Evolutionary conservation across 2,888 invertebrate genomes (phyloP).

Genomic region (Rhagophthalmus giganteus): DNA sequence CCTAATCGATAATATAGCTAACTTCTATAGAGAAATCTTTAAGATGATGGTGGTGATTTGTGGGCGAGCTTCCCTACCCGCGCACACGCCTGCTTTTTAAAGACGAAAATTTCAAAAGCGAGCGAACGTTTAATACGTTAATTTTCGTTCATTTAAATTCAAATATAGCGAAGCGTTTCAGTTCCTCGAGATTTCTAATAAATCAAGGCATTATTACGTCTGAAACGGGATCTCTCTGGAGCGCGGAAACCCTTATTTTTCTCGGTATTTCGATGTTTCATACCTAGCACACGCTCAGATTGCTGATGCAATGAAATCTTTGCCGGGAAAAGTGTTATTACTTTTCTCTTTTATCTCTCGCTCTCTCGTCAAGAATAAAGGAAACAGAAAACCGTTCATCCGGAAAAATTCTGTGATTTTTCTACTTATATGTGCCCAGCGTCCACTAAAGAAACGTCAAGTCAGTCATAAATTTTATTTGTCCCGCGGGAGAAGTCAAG

Average conservation of each 20-base stretch:
- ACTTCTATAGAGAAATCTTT: constrained; percentile 37
- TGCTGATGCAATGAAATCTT: constrained; percentile 34
- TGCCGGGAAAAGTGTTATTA: constrained; percentile 16
- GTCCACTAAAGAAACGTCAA: constrained; percentile 55
- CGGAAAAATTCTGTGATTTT: constrained; percentile 21
- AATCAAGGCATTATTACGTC: constrained; percentile 18
- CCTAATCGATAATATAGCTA: constrained; percentile 53
- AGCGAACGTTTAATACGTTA: no score
- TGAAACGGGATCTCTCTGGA: constrained; percentile 35
- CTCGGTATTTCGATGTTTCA: constrained; percentile 33
- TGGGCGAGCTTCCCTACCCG: constrained; percentile 13
- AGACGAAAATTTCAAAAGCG: no score
- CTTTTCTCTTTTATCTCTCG: constrained; percentile 19
- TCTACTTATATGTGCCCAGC: constrained; percentile 39
- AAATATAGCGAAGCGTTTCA: no score
- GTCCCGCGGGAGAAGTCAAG: constrained; percentile 52
- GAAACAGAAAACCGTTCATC: constrained; percentile 19
- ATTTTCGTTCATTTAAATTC: no score
- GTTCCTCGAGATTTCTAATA: constrained; percentile 12
- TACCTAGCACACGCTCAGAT: constrained; percentile 35
- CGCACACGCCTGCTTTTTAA: constrained; percentile 1
- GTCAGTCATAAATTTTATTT: constrained; percentile 62
- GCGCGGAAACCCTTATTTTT: constrained; percentile 36
- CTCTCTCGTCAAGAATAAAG: constrained; percentile 10
- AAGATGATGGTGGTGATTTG: constrained; percentile 34